These are phyloP conservation scores for Myotis lucifugus DNA, from an alignment of 2,113 vertebrate genomes.

Conservation along the genomic window DNA sequence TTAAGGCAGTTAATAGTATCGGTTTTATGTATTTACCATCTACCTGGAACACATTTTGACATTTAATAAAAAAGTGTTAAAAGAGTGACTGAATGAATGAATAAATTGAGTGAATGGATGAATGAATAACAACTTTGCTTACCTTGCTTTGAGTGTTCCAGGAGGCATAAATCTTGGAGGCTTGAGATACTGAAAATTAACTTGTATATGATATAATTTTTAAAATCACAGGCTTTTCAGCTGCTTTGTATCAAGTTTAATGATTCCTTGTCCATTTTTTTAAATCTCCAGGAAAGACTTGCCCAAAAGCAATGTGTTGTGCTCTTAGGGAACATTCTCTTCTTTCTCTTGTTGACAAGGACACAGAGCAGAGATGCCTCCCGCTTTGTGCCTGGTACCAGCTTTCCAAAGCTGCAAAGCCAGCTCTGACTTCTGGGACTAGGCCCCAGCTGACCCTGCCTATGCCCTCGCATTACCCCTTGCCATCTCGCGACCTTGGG, in stretches of 20 bases:
- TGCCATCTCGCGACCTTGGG: neutral
- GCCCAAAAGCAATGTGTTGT: neutral
- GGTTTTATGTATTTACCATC: neutral
- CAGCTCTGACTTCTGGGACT: neutral
- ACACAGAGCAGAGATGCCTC: neutral
- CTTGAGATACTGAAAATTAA: neutral
- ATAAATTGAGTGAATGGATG: neutral
- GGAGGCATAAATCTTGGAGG: neutral
- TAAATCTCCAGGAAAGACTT: neutral
- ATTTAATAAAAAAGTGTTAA: slow-evolving; percentile 26
- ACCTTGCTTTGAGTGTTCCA: neutral
- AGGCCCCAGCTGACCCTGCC: neutral
- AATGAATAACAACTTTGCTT: neutral
- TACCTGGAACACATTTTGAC: neutral
- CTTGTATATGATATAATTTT: neutral
- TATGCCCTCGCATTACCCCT: neutral
- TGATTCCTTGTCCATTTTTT: neutral
- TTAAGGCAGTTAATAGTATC: neutral
- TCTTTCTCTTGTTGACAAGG: neutral
- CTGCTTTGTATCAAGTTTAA: neutral
- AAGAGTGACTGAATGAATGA: neutral
- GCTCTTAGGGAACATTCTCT: neutral
- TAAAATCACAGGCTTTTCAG: neutral
- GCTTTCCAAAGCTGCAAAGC: neutral
- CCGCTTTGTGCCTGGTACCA: neutral